These are phyloP conservation scores for Pachymerium ferrugineum DNA, from an alignment of 2,888 invertebrate species.

Conservation along the genomic window DNA sequence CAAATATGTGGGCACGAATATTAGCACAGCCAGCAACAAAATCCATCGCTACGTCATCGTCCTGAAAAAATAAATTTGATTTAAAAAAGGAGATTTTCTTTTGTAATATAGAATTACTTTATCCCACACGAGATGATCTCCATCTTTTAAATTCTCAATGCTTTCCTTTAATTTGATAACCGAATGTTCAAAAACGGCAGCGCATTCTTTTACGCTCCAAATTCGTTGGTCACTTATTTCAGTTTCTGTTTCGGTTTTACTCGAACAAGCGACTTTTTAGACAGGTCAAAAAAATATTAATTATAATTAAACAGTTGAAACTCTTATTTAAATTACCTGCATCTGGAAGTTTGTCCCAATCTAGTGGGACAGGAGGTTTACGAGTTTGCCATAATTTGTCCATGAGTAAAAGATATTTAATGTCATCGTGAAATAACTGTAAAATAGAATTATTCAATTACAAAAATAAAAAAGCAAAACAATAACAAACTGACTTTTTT, in stretches of 20 bases:
- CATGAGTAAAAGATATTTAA: slow-evolving; percentile 90
- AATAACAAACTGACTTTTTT: slow-evolving; percentile 57
- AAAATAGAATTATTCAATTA: slow-evolving; percentile 33
- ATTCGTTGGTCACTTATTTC: slow-evolving; percentile 66
- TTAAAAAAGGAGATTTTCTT: not conserved
- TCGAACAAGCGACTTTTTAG: slow-evolving; percentile 37
- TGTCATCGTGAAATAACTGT: slow-evolving; percentile 83
- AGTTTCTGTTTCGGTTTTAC: slow-evolving; percentile 43
- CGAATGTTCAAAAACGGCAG: slow-evolving; percentile 63
- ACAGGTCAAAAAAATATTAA: slow-evolving; percentile 27
- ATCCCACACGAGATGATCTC: slow-evolving; percentile 85
- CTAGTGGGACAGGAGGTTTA: slow-evolving; percentile 69
- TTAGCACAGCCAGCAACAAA: slow-evolving; percentile 96
- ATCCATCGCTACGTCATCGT: slow-evolving; percentile 86
- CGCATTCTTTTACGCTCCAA: slow-evolving; percentile 74
- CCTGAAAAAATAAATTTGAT: slow-evolving; percentile 49
- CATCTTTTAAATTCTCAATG: slow-evolving; percentile 45
- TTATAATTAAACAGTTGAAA: not conserved
- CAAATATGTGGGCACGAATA: slow-evolving; percentile 82
- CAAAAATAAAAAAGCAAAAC: not conserved
- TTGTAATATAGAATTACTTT: slow-evolving; percentile 58
- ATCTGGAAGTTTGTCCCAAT: slow-evolving; percentile 59
- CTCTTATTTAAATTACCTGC: slow-evolving; percentile 43
- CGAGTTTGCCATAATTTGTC: slow-evolving; percentile 91
- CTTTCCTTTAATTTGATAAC: slow-evolving; percentile 57